phyloP scores from a whole-genome alignment of 2,113 vertebrate genomes.

The Tonatia bakeri region DNA sequence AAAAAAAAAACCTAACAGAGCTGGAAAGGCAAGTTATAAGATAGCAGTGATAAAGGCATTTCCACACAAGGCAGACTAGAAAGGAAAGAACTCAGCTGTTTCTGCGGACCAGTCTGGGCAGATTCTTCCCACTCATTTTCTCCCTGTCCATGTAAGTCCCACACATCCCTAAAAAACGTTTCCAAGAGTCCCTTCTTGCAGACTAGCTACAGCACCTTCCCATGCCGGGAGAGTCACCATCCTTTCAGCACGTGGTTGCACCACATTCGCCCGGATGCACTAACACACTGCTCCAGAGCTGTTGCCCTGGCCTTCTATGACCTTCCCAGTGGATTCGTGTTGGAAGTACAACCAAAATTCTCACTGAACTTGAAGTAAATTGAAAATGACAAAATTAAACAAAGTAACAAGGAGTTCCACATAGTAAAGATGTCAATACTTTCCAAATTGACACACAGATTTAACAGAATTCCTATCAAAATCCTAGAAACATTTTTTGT shows the following conservation, averaged over 20 bases:
- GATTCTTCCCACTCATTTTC: neutral
- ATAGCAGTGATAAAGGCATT: neutral
- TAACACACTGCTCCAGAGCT: neutral
- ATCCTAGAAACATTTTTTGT: neutral
- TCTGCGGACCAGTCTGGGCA: neutral
- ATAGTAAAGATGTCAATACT: neutral
- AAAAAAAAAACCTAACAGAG: neutral
- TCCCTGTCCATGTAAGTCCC: neutral
- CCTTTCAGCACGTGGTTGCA: neutral
- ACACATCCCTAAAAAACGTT: neutral
- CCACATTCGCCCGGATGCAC: neutral
- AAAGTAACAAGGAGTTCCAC: neutral
- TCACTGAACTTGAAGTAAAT: neutral
- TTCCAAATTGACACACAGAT: neutral
- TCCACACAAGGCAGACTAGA: neutral
- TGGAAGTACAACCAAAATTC: neutral
- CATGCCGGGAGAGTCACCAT: neutral
- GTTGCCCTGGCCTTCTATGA: neutral
- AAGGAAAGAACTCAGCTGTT: neutral
- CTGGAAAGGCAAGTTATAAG: neutral
- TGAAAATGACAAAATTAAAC: neutral
- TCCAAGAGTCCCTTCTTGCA: neutral
- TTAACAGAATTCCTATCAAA: neutral
- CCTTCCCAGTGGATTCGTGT: neutral
- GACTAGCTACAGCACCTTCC: neutral